These are phyloP conservation scores for Phlogophora meticulosa DNA, from an alignment of 2,888 invertebrate species.

Conservation along the genomic window DNA sequence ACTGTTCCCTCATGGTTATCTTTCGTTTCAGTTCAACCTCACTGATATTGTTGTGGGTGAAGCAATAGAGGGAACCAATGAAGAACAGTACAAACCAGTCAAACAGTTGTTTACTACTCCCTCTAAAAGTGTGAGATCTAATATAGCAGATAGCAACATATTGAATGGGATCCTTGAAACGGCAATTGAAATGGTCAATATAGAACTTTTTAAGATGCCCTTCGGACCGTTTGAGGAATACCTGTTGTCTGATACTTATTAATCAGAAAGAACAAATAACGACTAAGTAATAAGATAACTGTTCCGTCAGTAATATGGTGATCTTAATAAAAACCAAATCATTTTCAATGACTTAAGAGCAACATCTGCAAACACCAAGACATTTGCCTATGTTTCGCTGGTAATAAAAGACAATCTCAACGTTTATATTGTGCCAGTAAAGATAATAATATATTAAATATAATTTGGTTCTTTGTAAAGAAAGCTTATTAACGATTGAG, in stretches of 20 bases:
- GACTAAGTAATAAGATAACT: too few relatives aligned
- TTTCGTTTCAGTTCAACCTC: conserved; percentile 46
- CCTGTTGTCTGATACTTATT: conserved; percentile 23
- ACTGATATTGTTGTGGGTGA: conserved; percentile 29
- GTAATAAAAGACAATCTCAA: too few relatives aligned
- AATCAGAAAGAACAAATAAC: conserved; percentile 26
- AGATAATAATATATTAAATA: too few relatives aligned
- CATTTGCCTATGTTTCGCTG: too few relatives aligned
- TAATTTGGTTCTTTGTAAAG: too few relatives aligned
- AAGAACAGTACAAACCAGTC: not conserved
- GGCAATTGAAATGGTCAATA: conserved; percentile 21
- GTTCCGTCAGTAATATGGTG: too few relatives aligned
- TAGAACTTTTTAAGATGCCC: conserved; percentile 29
- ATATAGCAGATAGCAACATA: not conserved
- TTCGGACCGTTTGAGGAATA: conserved; percentile 9
- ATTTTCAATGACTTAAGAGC: too few relatives aligned
- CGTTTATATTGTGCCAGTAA: too few relatives aligned
- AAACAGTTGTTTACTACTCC: conserved; percentile 22
- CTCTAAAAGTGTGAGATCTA: not conserved
- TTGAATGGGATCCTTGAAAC: conserved; percentile 17
- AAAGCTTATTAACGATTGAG: too few relatives aligned
- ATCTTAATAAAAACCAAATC: too few relatives aligned
- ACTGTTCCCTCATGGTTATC: not conserved
- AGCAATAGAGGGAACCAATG: not conserved
- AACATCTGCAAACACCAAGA: too few relatives aligned